Percentiles rank a stretch among this genome's conserved stretches.
Conservation (phyloP, 2,113 vertebrate species). For the Diphyllodes magnificus region DNA sequence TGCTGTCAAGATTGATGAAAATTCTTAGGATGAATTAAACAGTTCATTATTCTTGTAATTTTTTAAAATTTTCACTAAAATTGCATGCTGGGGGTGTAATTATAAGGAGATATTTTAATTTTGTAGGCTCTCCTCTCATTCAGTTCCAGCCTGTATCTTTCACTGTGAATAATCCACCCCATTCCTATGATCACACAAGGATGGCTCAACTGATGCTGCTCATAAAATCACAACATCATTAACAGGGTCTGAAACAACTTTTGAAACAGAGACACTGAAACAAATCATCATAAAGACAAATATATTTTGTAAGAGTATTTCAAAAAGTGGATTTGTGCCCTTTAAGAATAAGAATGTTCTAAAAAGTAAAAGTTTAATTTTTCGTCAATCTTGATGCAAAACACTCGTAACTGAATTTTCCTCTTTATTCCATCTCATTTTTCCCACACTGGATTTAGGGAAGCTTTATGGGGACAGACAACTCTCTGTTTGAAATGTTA, state of each 20-base stretch:
- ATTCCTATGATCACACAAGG: fast-evolving
- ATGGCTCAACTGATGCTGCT: neutral
- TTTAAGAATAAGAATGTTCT: neutral
- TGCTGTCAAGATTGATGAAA: neutral
- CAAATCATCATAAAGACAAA: neutral
- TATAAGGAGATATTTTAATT: neutral
- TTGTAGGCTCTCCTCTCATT: neutral
- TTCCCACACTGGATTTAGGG: neutral
- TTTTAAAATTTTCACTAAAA: neutral
- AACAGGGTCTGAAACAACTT: neutral
- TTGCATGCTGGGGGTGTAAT: neutral
- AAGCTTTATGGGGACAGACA: neutral
- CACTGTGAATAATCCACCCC: neutral
- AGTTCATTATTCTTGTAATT: neutral
- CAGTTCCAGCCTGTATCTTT: neutral
- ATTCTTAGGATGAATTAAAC: neutral
- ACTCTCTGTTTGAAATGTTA: neutral
- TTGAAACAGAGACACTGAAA: neutral
- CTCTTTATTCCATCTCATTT: neutral
- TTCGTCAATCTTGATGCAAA: neutral
- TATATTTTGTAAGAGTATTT: neutral
- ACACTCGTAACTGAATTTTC: neutral
- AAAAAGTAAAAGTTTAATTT: neutral
- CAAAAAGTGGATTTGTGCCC: neutral
- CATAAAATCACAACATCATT: neutral